phyloP scores from a whole-genome alignment of 2,888 invertebrate species.

The Chrysina gloriosa region DNA sequence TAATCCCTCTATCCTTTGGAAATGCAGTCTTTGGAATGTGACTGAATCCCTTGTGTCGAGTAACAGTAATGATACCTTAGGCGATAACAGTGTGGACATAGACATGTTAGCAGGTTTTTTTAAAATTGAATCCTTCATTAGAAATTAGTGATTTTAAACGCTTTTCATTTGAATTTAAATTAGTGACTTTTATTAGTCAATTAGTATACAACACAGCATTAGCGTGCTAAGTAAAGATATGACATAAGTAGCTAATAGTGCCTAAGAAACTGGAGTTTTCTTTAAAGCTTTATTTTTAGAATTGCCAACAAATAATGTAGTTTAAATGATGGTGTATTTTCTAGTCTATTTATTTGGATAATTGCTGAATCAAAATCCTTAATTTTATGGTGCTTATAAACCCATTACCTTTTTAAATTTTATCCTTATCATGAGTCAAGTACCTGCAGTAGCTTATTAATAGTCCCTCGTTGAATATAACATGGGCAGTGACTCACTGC shows the following conservation, averaged over 20 bases:
- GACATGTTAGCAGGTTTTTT: constrained; percentile 41
- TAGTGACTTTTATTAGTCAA: not conserved
- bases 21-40: constrained; percentile 42
- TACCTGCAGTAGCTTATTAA: not conserved
- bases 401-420: too few species aligned
- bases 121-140: constrained; percentile 10
- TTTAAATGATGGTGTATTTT: not conserved
- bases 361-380: not conserved
- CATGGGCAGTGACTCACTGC: not conserved
- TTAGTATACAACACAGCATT: not conserved
- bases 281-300: constrained; percentile 5
- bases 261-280: not conserved
- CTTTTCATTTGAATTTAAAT: not conserved
- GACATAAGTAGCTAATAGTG: not conserved
- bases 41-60: constrained; percentile 39
- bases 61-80: constrained; percentile 34
- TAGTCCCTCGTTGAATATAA: not conserved
- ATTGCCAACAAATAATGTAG: not conserved
- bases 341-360: not conserved
- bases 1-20: constrained; percentile 44
- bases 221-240: not conserved
- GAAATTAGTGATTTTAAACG: not conserved
- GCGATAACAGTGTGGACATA: constrained; percentile 27
- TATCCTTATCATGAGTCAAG: too few species aligned
- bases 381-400: too few species aligned